A percentile compares a stretch with the other conserved stretches of the same genome.
These are phyloP conservation scores for Erebia ligea DNA, from an alignment of 2,888 invertebrate genomes.

Conservation along the genomic window DNA sequence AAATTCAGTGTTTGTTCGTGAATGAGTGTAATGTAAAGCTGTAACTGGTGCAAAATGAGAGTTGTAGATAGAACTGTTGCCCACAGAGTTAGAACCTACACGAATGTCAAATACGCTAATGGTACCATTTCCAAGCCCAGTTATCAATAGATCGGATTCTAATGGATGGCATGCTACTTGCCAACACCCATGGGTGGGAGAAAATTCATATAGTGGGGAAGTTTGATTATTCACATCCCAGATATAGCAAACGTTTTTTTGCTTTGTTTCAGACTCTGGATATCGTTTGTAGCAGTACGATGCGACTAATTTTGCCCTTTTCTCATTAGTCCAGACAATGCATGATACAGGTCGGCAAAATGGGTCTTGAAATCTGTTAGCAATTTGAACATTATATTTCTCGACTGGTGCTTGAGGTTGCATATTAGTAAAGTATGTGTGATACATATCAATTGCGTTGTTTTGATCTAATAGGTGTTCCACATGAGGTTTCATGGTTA, in stretches of 20 bases:
- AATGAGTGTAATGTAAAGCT: constrained; percentile 83
- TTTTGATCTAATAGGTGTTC: constrained; percentile 89
- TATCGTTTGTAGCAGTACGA: constrained; percentile 79
- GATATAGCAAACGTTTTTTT: constrained; percentile 82
- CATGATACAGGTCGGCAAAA: constrained; percentile 79
- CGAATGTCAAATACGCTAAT: constrained; percentile 88
- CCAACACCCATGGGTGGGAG: constrained; percentile 65
- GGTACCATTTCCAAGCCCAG: constrained; percentile 69
- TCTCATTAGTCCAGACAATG: constrained; percentile 88
- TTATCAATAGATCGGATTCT: constrained; percentile 60
- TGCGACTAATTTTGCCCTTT: constrained; percentile 84
- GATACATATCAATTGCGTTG: constrained; percentile 91
- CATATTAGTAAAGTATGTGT: constrained; percentile 87
- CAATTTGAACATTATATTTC: constrained; percentile 82
- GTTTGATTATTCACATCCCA: constrained; percentile 85
- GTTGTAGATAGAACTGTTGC: constrained; percentile 82
- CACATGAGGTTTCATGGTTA: constrained; percentile 80
- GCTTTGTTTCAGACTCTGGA: constrained; percentile 42
- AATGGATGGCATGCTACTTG: constrained; percentile 65
- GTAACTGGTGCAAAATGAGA: constrained; percentile 81
- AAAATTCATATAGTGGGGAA: constrained; percentile 57
- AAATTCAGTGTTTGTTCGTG: constrained; percentile 85
- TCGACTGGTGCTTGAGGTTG: constrained; percentile 78
- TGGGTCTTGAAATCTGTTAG: constrained; percentile 87
- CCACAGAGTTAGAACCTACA: constrained; percentile 88